These are phyloP conservation scores for Probosciger aterrimus DNA, from an alignment of 2,113 vertebrate species.

Conservation along the genomic window DNA sequence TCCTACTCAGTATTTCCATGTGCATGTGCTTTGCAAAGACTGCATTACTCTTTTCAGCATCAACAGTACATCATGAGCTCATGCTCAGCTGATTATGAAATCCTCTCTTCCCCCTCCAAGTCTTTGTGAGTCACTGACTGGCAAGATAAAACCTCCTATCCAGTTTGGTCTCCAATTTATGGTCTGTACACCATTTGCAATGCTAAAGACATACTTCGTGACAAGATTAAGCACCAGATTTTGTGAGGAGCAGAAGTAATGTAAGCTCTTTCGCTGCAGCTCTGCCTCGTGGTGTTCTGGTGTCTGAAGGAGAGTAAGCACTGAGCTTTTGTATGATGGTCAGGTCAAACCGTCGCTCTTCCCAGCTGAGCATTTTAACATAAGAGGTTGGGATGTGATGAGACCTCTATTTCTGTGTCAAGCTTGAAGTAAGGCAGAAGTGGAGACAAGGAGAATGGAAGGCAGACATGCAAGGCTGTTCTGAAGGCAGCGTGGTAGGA, in stretches of 20 bases:
- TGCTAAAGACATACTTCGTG: background rate
- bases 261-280: background rate
- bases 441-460: background rate
- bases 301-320: background rate
- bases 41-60: conserved; percentile 53
- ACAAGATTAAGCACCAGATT: background rate
- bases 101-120: conserved; percentile 17
- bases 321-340: background rate
- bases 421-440: background rate
- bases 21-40: conserved; percentile 39
- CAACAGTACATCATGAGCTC: conserved; percentile 43
- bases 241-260: background rate
- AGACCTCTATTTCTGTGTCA: background rate
- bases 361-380: background rate
- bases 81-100: conserved; percentile 63
- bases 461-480: background rate
- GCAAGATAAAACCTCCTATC: conserved; percentile 18
- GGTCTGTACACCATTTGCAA: background rate
- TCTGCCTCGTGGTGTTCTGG: background rate
- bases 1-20: conserved; percentile 41
- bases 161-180: conserved; percentile 9
- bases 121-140: conserved; percentile 48
- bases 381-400: background rate
- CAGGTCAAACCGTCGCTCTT: accelerated
- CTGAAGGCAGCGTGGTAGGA: background rate